A percentile compares a stretch with the other conserved stretches of the same genome.
Evolutionary conservation across 2,888 invertebrate genomes (phyloP).

Genomic region (Merodon equestris): DNA sequence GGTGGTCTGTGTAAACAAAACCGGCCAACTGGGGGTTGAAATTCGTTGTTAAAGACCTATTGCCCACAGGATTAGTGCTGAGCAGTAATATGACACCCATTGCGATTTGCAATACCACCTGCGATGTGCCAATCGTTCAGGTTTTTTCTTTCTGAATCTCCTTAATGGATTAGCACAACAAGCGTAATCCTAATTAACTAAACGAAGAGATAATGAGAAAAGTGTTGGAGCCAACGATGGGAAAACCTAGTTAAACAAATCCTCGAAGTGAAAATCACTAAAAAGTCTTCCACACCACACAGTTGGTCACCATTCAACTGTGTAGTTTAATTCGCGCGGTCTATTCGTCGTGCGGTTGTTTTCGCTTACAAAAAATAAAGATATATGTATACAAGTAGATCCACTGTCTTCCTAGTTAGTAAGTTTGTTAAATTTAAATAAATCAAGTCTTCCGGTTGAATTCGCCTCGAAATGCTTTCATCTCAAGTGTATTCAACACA

Average conservation of each 20-base stretch:
- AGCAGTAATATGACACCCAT: conserved; percentile 56
- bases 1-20: conserved; percentile 43
- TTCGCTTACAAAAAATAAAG: conserved; percentile 18
- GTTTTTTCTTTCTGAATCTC: conserved; percentile 31
- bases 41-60: conserved; percentile 22
- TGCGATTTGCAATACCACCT: conserved; percentile 36
- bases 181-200: conserved; percentile 47
- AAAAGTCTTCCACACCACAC: conserved; percentile 79
- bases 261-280: conserved; percentile 78
- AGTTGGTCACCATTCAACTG: conserved; percentile 57
- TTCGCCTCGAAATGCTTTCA: conserved; percentile 49
- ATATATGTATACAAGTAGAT: conserved; percentile 22
- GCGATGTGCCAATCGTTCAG: conserved; percentile 44
- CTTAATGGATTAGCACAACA: conserved; percentile 41
- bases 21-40: conserved; percentile 29
- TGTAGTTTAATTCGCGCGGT: conserved; percentile 58
- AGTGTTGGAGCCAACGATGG: conserved; percentile 40
- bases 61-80: conserved; percentile 50
- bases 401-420: conserved; percentile 55
- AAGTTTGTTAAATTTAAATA: conserved; percentile 28
- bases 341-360: conserved; percentile 33
- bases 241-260: conserved; percentile 44
- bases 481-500: conserved; percentile 70
- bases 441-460: conserved; percentile 48
- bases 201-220: no score